These are phyloP conservation scores for Morinoia aosen DNA, from an alignment of 2,888 invertebrate genomes.

Conservation along the genomic window DNA sequence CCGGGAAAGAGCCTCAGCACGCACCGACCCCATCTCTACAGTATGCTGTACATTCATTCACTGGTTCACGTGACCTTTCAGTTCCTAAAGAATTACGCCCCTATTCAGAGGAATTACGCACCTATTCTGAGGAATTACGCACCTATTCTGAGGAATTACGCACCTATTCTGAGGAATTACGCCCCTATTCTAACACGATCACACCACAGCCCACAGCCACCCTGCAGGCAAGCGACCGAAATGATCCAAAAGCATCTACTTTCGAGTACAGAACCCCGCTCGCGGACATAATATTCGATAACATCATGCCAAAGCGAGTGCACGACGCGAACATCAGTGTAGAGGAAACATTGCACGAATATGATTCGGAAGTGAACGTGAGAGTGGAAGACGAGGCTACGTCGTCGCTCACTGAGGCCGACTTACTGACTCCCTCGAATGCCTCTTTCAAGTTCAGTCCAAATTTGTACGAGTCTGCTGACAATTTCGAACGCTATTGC, in stretches of 20 bases:
- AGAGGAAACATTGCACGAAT: not conserved
- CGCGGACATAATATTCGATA: not conserved
- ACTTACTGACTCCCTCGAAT: not conserved
- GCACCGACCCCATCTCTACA: not conserved
- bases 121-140: not conserved
- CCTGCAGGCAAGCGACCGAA: not conserved
- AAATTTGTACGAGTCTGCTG: not conserved
- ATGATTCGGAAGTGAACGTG: not conserved
- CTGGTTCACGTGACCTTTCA: not conserved
- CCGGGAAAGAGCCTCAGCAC: not conserved
- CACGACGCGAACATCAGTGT: not conserved
- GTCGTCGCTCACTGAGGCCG: not conserved
- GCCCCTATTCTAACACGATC: not conserved
- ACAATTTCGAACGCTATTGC: not conserved
- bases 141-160: not conserved
- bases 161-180: not conserved
- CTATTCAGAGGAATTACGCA: not conserved
- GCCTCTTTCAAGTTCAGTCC: not conserved
- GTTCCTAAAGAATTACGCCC: too few relatives aligned
- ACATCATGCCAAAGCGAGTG: conserved; percentile 13
- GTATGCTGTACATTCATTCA: not conserved
- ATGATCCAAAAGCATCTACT: not conserved
- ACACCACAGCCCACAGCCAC: not conserved
- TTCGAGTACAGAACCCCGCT: conserved; percentile 18
- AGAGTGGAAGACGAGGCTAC: not conserved